Percentiles rank a stretch among this genome's conserved stretches.
Conservation (phyloP, 1,140 invertebrate genomes). For the Rhysida immarginata region DNA sequence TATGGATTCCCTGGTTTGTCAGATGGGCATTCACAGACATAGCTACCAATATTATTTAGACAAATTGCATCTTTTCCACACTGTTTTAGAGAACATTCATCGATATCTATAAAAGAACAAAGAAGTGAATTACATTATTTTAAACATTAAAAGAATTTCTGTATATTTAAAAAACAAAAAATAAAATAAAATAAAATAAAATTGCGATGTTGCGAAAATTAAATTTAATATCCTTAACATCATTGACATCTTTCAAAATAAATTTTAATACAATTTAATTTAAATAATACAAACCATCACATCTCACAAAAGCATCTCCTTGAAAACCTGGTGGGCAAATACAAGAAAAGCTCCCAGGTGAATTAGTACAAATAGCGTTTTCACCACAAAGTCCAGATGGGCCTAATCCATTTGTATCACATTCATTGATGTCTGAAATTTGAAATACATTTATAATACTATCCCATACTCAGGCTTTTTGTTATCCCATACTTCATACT, state of each 20-base stretch:
- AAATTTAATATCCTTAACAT: too few relatives aligned
- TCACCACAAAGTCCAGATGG: slow-evolving; percentile 62
- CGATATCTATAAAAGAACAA: slow-evolving; percentile 41
- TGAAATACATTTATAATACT: slow-evolving; percentile 8
- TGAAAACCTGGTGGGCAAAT: slow-evolving; percentile 59
- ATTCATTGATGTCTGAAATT: slow-evolving; percentile 70
- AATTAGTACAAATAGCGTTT: slow-evolving; percentile 71
- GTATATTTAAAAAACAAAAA: not conserved
- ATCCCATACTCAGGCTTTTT: too few relatives aligned
- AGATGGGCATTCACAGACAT: slow-evolving; percentile 60
- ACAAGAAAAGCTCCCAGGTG: slow-evolving; percentile 57
- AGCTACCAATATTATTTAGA: slow-evolving; percentile 57
- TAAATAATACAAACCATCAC: slow-evolving; percentile 36
- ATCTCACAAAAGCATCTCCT: slow-evolving; percentile 52
- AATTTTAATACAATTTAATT: too few relatives aligned
- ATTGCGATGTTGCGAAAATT: too few relatives aligned
- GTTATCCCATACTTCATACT: slow-evolving; percentile 3
- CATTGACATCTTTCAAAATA: too few relatives aligned
- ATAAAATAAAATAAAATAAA: too few relatives aligned
- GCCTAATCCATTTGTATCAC: slow-evolving; percentile 50
- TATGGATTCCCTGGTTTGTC: slow-evolving; percentile 62
- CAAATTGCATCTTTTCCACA: slow-evolving; percentile 69
- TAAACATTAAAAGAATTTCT: not conserved
- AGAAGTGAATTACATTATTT: slow-evolving; percentile 9
- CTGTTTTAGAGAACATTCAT: slow-evolving; percentile 53